Conservation (phyloP, 37 sponge, comb jelly and placozoan species). For the Ianthella basta region DNA sequence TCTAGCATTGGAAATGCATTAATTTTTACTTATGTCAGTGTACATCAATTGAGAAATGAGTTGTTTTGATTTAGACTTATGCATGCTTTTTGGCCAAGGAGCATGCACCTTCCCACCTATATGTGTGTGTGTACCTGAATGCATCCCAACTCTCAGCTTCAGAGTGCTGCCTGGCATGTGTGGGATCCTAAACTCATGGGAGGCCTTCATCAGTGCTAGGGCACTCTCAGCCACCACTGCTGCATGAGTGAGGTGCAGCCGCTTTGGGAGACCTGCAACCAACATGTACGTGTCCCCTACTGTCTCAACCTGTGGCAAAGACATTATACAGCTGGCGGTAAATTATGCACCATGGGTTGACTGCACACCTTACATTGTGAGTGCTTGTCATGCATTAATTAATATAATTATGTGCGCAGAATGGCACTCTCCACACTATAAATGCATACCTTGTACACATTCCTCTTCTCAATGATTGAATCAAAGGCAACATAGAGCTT, state of each 20-base stretch:
- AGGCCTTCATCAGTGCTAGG: constrained; percentile 12
- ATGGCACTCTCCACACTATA: no score
- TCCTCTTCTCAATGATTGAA: constrained; percentile 42
- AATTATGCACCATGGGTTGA: no score
- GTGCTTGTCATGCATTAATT: no score
- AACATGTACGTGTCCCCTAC: constrained; percentile 16
- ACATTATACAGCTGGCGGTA: neutral
- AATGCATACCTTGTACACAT: neutral
- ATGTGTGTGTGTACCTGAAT: neutral
- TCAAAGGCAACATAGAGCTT: constrained; percentile 20
- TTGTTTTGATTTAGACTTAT: no score
- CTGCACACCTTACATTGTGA: no score
- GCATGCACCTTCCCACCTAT: neutral
- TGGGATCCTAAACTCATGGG: neutral
- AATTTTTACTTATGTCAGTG: no score
- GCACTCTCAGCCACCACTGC: constrained; percentile 11
- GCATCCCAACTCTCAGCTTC: constrained; percentile 14
- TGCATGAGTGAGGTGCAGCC: constrained; percentile 13
- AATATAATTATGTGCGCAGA: no score
- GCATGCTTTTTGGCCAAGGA: no score
- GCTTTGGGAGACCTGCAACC: constrained; percentile 12
- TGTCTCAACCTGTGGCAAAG: constrained; percentile 17
- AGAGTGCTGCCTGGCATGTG: neutral
- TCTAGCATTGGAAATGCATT: no score
- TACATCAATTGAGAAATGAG: no score